These are phyloP conservation scores for Trichosurus vulpecula DNA, from an alignment of 2,797 vertebrate species.

Conservation along the genomic window DNA sequence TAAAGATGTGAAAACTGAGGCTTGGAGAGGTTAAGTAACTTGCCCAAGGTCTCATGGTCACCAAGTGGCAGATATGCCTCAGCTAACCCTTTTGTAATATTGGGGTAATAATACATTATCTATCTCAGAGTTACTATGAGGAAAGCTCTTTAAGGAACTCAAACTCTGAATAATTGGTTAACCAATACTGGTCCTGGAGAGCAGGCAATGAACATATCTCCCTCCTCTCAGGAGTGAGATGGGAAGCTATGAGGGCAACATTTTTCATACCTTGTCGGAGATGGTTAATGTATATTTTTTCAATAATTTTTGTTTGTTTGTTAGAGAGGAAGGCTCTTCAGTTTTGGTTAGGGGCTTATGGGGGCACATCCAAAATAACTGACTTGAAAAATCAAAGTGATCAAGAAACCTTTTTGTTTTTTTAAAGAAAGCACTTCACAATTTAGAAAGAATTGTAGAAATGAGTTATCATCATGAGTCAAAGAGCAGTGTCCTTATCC, in stretches of 20 bases:
- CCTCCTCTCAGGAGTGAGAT: neutral
- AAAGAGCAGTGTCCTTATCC: neutral
- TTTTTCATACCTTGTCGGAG: neutral
- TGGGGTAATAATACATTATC: neutral
- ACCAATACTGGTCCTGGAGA: neutral
- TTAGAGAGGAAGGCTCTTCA: neutral
- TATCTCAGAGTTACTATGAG: neutral
- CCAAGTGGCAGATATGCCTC: too few relatives aligned
- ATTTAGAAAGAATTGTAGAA: neutral
- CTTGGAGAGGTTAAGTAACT: neutral
- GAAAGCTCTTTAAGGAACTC: neutral
- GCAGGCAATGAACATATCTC: neutral
- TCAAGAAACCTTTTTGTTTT: neutral
- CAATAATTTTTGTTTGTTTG: neutral
- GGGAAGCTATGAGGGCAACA: too few relatives aligned
- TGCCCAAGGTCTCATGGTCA: neutral
- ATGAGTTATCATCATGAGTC: neutral
- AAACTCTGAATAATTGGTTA: neutral
- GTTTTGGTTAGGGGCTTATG: neutral
- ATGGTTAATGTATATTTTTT: neutral
- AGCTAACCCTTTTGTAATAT: neutral
- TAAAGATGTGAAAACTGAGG: neutral
- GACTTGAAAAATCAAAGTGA: neutral
- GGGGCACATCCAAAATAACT: neutral
- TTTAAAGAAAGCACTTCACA: neutral